A percentile compares a stretch with the other conserved stretches of the same genome.
Evolutionary conservation across 2,888 invertebrate genomes (phyloP).

Genomic region (Criorhina ranunculi): DNA sequence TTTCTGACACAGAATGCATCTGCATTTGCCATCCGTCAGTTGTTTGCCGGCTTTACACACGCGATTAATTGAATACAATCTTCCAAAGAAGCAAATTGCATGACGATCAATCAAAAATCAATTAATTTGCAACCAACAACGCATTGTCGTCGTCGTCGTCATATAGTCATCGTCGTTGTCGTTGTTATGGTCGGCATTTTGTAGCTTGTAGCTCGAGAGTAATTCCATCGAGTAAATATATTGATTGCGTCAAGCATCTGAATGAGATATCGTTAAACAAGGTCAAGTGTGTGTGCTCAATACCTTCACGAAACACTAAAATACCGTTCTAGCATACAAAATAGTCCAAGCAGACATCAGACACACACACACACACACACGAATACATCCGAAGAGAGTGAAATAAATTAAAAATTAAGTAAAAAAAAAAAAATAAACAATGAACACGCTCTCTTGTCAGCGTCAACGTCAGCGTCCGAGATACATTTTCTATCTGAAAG

Average conservation of each 20-base stretch:
- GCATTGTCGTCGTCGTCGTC: not conserved
- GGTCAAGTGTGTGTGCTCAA: conserved; percentile 72
- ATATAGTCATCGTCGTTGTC: not conserved
- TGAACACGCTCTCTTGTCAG: not conserved
- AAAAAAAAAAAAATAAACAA: conserved; percentile 42
- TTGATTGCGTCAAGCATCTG: conserved; percentile 71
- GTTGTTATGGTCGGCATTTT: not conserved
- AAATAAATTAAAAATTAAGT: conserved; percentile 61
- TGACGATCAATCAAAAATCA: conserved; percentile 71
- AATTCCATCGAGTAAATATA: conserved; percentile 61
- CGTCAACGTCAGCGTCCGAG: conserved; percentile 1
- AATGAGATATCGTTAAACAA: conserved; percentile 58
- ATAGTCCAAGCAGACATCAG: conserved; percentile 58
- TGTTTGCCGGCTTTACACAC: conserved; percentile 4
- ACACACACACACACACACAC: conserved; percentile 5
- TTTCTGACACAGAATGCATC: conserved; percentile 44
- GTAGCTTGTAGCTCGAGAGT: conserved; percentile 20
- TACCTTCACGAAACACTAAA: conserved; percentile 68
- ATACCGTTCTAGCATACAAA: conserved; percentile 71
- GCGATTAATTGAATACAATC: conserved; percentile 50
- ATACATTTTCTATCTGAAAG: conserved; percentile 25
- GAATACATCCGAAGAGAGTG: no score
- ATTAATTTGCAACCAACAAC: conserved; percentile 63
- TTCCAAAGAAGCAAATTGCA: conserved; percentile 59
- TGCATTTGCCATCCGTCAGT: conserved; percentile 7